These are phyloP conservation scores for Zaprionus obscuricornis DNA, from an alignment of 2,888 invertebrate species.

Conservation along the genomic window DNA sequence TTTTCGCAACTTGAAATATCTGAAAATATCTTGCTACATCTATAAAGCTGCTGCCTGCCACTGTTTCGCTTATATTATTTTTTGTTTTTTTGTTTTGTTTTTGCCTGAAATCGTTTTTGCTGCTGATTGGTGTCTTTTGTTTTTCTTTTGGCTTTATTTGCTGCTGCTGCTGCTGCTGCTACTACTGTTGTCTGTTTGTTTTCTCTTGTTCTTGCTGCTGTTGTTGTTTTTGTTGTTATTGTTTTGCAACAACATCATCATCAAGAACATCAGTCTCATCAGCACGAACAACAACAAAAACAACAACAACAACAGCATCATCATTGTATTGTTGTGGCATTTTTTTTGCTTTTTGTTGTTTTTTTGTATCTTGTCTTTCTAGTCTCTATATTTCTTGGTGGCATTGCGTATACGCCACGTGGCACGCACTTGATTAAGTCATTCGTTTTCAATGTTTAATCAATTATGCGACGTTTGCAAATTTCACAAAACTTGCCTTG, in stretches of 20 bases:
- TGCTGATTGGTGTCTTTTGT: conserved; percentile 65
- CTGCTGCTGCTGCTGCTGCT: conserved; percentile 8
- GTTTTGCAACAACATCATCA: conserved; percentile 25
- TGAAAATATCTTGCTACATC: conserved; percentile 33
- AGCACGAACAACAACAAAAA: conserved; percentile 6
- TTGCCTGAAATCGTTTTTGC: conserved; percentile 49
- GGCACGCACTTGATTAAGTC: conserved; percentile 73
- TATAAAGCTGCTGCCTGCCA: conserved; percentile 44
- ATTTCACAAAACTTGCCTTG: conserved; percentile 37
- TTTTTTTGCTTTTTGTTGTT: conserved; percentile 11
- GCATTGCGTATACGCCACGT: conserved; percentile 69
- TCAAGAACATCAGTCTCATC: conserved; percentile 5
- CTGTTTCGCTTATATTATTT: conserved; percentile 12
- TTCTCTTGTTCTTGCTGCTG: conserved; percentile 10
- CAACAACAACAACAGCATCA: background rate
- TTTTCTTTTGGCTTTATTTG: conserved; percentile 49
- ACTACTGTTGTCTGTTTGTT: conserved; percentile 17
- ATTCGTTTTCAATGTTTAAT: conserved; percentile 64
- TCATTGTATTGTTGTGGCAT: conserved; percentile 17
- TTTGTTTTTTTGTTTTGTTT: conserved; percentile 7
- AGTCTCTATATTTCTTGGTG: conserved; percentile 8
- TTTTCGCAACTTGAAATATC: background rate
- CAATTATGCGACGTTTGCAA: conserved; percentile 73
- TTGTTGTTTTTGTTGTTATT: conserved; percentile 19
- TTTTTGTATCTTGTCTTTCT: conserved; percentile 1